Conservation (phyloP, 1,140 invertebrate species). For the Euglossa dilemma region DNA sequence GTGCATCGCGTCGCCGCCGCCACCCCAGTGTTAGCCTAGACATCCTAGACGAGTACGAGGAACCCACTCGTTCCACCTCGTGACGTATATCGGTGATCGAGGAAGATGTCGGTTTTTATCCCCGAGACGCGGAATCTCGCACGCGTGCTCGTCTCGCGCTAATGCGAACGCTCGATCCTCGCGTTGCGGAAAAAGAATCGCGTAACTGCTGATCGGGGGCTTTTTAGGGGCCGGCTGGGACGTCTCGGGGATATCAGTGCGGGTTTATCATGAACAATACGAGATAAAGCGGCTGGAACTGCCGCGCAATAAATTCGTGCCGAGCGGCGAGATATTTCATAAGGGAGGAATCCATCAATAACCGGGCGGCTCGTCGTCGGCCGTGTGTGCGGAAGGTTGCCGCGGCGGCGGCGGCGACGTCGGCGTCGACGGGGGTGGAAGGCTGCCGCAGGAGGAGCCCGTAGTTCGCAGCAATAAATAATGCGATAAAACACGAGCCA, state of each 20-base stretch:
- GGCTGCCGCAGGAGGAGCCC: conserved; percentile 49
- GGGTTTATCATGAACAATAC: conserved; percentile 82
- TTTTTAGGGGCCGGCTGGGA: conserved; percentile 67
- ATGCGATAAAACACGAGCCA: conserved; percentile 83
- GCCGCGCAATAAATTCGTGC: conserved; percentile 81
- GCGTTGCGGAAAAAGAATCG: conserved; percentile 50
- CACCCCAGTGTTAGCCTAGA: too few species aligned
- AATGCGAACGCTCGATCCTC: conserved; percentile 43
- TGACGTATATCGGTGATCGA: conserved; percentile 37
- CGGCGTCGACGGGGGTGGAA: background rate
- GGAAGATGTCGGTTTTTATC: conserved; percentile 45
- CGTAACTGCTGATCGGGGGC: conserved; percentile 68
- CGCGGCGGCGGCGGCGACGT: too few species aligned
- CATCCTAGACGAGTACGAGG: too few species aligned
- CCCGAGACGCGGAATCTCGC: conserved; percentile 23
- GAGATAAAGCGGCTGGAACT: conserved; percentile 81
- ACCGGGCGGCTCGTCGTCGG: conserved; percentile 53
- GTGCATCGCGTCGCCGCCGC: too few species aligned
- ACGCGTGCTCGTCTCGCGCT: conserved; percentile 38
- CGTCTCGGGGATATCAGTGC: conserved; percentile 75
- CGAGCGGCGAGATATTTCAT: conserved; percentile 81
- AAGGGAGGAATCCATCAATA: conserved; percentile 83
- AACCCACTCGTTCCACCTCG: conserved; percentile 8
- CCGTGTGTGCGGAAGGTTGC: conserved; percentile 34
- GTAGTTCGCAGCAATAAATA: conserved; percentile 79